phyloP scores from a whole-genome alignment of 2,113 vertebrate genomes.

The Melanocharis versteri region DNA sequence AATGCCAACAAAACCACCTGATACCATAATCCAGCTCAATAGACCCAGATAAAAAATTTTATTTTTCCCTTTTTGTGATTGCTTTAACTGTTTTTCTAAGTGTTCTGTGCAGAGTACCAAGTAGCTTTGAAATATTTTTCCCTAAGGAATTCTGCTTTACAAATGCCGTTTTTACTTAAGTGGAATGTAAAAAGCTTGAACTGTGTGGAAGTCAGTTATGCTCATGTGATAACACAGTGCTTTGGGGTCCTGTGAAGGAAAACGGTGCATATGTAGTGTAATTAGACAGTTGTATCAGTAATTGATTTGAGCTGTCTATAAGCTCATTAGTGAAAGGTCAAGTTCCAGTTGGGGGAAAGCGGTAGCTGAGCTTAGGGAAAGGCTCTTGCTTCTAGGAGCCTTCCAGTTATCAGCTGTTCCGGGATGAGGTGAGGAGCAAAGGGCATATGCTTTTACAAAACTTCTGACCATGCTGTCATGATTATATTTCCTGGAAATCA shows the following conservation, averaged over 20 bases:
- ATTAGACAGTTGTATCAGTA: background rate
- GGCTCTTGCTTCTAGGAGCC: constrained; percentile 71
- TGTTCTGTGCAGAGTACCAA: background rate
- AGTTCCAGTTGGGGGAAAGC: constrained; percentile 72
- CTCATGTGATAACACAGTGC: background rate
- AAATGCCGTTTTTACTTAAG: background rate
- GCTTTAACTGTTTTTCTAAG: background rate
- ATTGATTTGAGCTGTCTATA: background rate
- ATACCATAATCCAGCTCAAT: background rate
- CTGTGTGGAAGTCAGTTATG: background rate
- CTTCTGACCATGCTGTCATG: background rate
- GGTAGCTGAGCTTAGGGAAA: constrained; percentile 77
- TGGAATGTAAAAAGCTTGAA: background rate
- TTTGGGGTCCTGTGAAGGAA: background rate
- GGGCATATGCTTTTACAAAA: background rate
- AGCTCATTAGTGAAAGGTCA: constrained; percentile 25
- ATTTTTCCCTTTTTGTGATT: background rate
- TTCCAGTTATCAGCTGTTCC: constrained; percentile 40
- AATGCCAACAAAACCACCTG: background rate
- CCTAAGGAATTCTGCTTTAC: background rate
- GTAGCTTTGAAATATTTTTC: background rate
- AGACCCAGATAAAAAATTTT: background rate
- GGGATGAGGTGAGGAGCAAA: constrained; percentile 58
- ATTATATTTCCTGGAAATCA: background rate
- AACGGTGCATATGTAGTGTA: background rate